Evolutionary conservation across 2,888 invertebrate genomes (phyloP).

Genomic region (Ashinkailepas kermadecensis): DNA sequence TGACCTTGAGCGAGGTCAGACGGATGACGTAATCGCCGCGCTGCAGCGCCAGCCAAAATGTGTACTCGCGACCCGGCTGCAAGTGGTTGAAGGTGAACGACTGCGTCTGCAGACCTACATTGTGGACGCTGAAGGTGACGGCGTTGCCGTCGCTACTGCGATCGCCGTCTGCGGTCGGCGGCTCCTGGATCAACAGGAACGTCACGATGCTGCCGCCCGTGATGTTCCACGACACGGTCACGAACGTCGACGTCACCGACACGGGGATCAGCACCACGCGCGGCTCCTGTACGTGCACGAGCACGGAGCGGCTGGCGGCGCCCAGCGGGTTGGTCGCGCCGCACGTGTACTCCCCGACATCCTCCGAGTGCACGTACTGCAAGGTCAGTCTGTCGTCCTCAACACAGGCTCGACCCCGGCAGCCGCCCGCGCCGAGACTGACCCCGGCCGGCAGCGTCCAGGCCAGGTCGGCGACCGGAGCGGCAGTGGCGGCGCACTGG

Average conservation of each 20-base stretch:
- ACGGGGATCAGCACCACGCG: background rate
- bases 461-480: background rate
- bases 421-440: background rate
- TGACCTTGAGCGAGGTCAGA: slow-evolving; percentile 1
- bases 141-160: background rate
- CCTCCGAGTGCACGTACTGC: background rate
- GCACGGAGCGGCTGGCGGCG: background rate
- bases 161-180: no score
- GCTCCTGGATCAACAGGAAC: background rate
- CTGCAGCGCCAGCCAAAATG: background rate
- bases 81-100: slow-evolving; percentile 11
- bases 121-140: background rate
- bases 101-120: background rate
- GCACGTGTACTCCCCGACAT: background rate
- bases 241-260: slow-evolving; percentile 17
- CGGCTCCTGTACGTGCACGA: background rate
- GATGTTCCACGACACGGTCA: slow-evolving; percentile 6
- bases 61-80: background rate
- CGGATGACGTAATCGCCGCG: background rate
- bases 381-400: background rate
- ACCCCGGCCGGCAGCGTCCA: background rate
- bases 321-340: background rate
- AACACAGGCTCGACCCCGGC: background rate
- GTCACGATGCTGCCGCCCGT: background rate
- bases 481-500: background rate